Percentiles rank a stretch among this genome's conserved stretches.
Conservation (phyloP, 2,797 vertebrate species). For the Pipistrellus pipistrellus region DNA sequence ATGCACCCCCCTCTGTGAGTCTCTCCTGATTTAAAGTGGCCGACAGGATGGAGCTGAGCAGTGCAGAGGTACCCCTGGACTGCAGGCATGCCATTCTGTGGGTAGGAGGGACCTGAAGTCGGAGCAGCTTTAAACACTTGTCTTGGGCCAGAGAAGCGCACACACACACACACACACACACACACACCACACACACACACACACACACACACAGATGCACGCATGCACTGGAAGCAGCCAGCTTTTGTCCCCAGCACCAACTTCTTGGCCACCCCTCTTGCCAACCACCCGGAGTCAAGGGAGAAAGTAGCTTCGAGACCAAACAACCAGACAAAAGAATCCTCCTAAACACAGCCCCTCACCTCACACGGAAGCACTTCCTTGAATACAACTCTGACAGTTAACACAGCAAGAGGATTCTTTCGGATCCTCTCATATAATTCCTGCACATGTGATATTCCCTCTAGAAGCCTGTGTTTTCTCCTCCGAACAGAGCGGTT, state of each 20-base stretch:
- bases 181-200: background rate
- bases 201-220: background rate
- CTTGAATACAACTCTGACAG: slow-evolving; percentile 37
- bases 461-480: slow-evolving; percentile 79
- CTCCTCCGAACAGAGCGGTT: slow-evolving; percentile 78
- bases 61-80: background rate
- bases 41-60: slow-evolving; percentile 36
- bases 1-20: slow-evolving; percentile 23
- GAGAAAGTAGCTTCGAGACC: background rate
- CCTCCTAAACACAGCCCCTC: background rate
- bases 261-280: background rate
- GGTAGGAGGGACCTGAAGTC: slow-evolving; percentile 9
- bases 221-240: background rate
- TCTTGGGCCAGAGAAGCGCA: background rate
- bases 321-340: slow-evolving; percentile 11
- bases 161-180: too few relatives aligned
- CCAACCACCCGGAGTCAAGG: background rate
- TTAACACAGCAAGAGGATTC: slow-evolving; percentile 72
- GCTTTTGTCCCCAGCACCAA: rapidly evolving
- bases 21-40: slow-evolving; percentile 67
- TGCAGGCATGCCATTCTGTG: background rate
- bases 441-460: slow-evolving; percentile 66
- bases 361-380: slow-evolving; percentile 44
- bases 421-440: slow-evolving; percentile 74
- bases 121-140: slow-evolving; percentile 25